phyloP scores from a whole-genome alignment of 2,113 vertebrate species.

The Corydoras maculifer region DNA sequence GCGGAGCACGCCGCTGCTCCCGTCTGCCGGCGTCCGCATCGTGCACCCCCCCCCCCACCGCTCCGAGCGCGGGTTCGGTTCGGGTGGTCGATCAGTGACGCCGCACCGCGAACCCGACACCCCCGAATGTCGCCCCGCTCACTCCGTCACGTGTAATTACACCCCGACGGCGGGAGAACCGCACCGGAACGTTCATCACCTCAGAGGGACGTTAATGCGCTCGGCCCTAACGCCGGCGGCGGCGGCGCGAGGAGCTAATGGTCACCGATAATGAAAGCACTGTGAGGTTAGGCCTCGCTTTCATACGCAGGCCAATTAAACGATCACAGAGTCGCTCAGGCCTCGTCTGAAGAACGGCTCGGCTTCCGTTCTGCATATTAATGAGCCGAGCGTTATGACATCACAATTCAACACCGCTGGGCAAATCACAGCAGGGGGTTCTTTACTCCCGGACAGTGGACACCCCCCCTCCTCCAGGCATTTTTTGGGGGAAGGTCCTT shows the following conservation, averaged over 20 bases:
- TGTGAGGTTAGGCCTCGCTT: conserved; percentile 6
- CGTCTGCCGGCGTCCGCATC: conserved; percentile 24
- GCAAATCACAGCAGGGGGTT: no score
- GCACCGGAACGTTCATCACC: neutral
- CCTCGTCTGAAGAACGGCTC: conserved; percentile 24
- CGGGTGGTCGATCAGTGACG: neutral
- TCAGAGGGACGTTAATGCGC: neutral
- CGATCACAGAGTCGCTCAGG: conserved; percentile 23
- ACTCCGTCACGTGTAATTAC: no score
- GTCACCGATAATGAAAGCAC: conserved; percentile 21
- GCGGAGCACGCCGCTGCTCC: conserved; percentile 21
- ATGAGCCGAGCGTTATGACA: no score
- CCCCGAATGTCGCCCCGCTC: no score
- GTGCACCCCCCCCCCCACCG: conserved; percentile 1
- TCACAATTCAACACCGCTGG: no score
- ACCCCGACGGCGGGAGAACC: no score
- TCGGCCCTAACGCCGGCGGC: neutral
- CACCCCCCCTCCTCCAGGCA: no score
- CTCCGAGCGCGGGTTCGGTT: conserved; percentile 28
- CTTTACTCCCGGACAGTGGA: no score
- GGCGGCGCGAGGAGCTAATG: conserved; percentile 7
- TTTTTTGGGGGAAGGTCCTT: no score
- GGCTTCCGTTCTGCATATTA: no score
- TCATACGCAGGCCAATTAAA: conserved; percentile 41
- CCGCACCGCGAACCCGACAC: neutral